Conservation (phyloP, 2,797 vertebrate genomes). For the Psittacula derbiana region DNA sequence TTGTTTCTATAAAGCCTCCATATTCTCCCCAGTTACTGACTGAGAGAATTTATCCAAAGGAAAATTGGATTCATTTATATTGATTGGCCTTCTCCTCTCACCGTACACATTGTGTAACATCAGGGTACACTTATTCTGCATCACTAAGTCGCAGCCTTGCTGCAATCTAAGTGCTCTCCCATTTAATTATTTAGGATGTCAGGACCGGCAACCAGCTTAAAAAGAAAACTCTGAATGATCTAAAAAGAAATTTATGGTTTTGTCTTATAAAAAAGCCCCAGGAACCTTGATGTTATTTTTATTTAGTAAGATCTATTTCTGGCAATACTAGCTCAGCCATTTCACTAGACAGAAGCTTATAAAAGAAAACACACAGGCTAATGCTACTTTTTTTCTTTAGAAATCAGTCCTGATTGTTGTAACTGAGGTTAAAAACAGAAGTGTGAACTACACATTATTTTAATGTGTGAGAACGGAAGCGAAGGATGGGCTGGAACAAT, state of each 20-base stretch:
- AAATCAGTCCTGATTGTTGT: background rate
- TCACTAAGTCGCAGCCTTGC: background rate
- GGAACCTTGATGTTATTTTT: constrained; percentile 26
- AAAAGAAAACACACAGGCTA: background rate
- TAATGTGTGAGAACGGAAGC: constrained; percentile 33
- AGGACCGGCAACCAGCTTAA: background rate
- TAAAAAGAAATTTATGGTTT: background rate
- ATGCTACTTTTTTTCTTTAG: constrained; percentile 1
- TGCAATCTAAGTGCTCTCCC: constrained; percentile 8
- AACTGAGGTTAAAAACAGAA: constrained; percentile 39
- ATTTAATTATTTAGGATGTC: constrained; percentile 57
- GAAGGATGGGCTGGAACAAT: constrained; percentile 39
- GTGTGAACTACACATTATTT: constrained; percentile 34
- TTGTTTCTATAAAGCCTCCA: background rate
- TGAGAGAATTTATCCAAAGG: background rate
- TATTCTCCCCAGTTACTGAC: background rate
- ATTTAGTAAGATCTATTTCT: background rate
- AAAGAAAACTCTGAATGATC: constrained; percentile 1
- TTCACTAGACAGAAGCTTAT: constrained; percentile 1
- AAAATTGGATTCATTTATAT: constrained; percentile 31
- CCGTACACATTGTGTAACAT: background rate
- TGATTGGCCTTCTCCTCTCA: background rate
- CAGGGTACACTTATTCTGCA: constrained; percentile 21
- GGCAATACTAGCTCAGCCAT: background rate
- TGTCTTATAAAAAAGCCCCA: background rate